These are phyloP conservation scores for Spialia ferax DNA, from an alignment of 2,888 invertebrate genomes.

Conservation along the genomic window DNA sequence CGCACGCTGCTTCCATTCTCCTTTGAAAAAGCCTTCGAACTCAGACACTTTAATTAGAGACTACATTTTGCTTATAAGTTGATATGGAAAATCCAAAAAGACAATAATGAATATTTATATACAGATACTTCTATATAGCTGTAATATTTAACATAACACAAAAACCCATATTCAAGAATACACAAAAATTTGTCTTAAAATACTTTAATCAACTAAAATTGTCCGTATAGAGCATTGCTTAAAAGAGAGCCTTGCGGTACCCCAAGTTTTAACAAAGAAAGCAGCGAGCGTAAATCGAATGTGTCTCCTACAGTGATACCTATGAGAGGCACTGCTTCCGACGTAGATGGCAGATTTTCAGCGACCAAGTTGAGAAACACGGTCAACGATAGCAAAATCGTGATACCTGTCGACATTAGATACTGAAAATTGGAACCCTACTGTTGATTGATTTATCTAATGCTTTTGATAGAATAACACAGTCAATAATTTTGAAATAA, in stretches of 20 bases:
- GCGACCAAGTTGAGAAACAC: slow-evolving; percentile 99
- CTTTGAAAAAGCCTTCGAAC: not conserved
- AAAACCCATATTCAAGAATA: not conserved
- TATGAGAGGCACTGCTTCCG: slow-evolving; percentile 94
- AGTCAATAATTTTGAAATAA: not conserved
- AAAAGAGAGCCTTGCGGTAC: not conserved
- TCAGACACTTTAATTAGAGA: not conserved
- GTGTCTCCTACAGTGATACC: slow-evolving; percentile 80
- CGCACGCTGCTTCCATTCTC: slow-evolving; percentile 14
- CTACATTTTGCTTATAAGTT: not conserved
- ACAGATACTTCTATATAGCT: no score
- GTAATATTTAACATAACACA: not conserved
- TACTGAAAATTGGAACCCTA: not conserved
- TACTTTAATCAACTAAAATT: no score
- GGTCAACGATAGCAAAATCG: slow-evolving; percentile 91
- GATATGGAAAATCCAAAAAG: not conserved
- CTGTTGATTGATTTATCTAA: not conserved
- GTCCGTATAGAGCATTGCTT: not conserved
- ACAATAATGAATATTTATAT: not conserved
- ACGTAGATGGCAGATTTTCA: slow-evolving; percentile 97
- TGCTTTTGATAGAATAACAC: not conserved
- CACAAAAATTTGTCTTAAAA: not conserved
- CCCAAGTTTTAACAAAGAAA: slow-evolving; percentile 5
- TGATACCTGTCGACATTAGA: slow-evolving; percentile 92
- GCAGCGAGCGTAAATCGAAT: slow-evolving; percentile 4